Evolutionary conservation across 2,888 invertebrate species (phyloP), one percentile per base, ranked within the genome.

Genomic region (Perizoma flavofasciatum): DNA sequence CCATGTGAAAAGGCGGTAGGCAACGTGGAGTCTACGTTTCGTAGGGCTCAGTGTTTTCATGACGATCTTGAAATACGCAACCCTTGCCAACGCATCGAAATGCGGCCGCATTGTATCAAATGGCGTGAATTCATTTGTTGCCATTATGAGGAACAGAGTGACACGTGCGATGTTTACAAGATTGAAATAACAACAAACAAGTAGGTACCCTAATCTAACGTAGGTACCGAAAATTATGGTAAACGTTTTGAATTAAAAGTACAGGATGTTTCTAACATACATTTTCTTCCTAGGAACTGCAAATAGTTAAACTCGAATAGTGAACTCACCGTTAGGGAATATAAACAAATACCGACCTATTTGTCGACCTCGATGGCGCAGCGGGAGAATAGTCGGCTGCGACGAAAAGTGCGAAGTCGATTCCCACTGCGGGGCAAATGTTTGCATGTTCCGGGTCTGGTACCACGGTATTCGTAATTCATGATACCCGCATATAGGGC

Each of bases 41-140:
- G 47, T 33, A 35, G 56, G 61, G 5, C 80, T 74, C 22, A 71
- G 39, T 2, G 75, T 59, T 51, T 73, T 76, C 10, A 74, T 63
- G 5, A 86, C 77, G n/a, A 82, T 72, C 73, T 85, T 85, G 64
- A 78, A 84, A 69, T 87, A 89, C 4, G 79, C 89, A 8, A 80
- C 81, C 54, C 77, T 75, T 4, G 82, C 85, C 41, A 89, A 65
- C 4, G 84, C 78, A 63, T 84, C 69, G 54, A 89, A 88, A 64
- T 88, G 85, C 4, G 85, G 83, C n/a, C 71, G 75, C 46, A 88
- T 72, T 5, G 77, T 79, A 47, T 77, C 65, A 57, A 85, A 82
- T 5, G 83, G 40, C 6, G 35, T 41, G 45, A 49, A 56, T 8
- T 55, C 45, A 34, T 49, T 41, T 6, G 6, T 45, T 45, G 53